Base-by-base conservation (phyloP, 2,888 invertebrate genomes). In the Teinopalpus imperialis region DNA sequence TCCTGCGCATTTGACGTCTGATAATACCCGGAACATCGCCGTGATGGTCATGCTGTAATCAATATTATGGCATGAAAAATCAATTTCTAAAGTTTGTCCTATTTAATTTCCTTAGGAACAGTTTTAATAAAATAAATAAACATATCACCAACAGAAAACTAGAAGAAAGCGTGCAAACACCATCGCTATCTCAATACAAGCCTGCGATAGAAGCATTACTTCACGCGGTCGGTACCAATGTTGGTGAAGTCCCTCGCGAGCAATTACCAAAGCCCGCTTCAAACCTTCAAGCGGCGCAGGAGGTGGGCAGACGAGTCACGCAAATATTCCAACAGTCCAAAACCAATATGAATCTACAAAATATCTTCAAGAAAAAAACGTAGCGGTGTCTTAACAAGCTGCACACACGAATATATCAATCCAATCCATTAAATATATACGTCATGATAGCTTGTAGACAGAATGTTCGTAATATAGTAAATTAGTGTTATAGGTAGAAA, bases 291-390 rank as follows among this genome's bases (percentile, higher is more conserved):
- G 61, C 83, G 0, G 88, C 86, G 1, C 83, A 86, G 21, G 86
- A 88, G 37, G 88, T 89, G 1, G 87, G 87, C 36, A 55, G 89
- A 3, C 56, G 89, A 1, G 85, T 89, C 54, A 78, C 89, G 13
- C 86, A 85, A 42, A 89, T 89, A 61, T 87, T 89, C 67, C 82
- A 89, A 31, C 81, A 86, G 10, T 83, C 85, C 30, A 89, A 89
- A 49, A 73, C 71, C 0, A 87, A 87, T 37, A 89, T 88, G 65
- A 85, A 88, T 51, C 51, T 89, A 27, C 89, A 75, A 46, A 89
- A 78, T 49, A 88, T 89, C 60, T 89, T 89, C 49, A 89, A 89
- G 53, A 89, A 89, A 69, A 89, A 89, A 61, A 78, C 86, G 13
- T 89, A 86, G 53, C 51, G 8, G 3, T 14, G n/a, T 14, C 2